These are phyloP conservation scores for Pao palembangensis DNA, from an alignment of 2,113 vertebrate species.

Conservation along the genomic window DNA sequence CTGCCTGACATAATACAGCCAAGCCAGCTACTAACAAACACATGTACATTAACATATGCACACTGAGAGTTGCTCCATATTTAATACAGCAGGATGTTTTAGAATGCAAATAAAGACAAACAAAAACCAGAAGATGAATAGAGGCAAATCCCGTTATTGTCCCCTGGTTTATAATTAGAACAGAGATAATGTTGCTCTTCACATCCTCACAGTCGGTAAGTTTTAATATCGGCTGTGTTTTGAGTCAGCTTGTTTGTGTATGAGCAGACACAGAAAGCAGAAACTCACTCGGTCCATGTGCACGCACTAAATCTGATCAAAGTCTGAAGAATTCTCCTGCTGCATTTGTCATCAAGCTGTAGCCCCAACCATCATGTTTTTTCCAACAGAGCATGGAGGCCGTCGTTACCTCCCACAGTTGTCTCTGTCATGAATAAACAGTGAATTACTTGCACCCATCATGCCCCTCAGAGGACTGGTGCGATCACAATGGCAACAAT, in stretches of 20 bases:
- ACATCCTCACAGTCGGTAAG: conserved; percentile 22
- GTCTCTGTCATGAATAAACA: too few relatives aligned
- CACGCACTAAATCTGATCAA: too few relatives aligned
- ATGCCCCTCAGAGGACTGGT: too few relatives aligned
- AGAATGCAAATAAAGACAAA: conserved; percentile 3
- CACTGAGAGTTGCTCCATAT: neutral
- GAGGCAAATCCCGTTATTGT: conserved; percentile 29
- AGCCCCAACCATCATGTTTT: too few relatives aligned
- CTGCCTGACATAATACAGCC: neutral
- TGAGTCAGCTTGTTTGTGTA: conserved; percentile 33
- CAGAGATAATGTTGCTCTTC: conserved; percentile 5
- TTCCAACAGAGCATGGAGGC: too few relatives aligned
- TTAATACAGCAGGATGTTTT: conserved; percentile 2
- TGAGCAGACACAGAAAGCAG: neutral
- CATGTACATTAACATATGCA: neutral
- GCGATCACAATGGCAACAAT: too few relatives aligned
- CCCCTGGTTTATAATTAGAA: conserved; percentile 26
- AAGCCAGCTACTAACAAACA: neutral
- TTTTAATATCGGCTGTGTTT: conserved; percentile 38
- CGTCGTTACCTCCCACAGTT: too few relatives aligned
- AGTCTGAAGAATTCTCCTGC: too few relatives aligned
- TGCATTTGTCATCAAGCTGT: too few relatives aligned
- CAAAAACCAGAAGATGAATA: neutral
- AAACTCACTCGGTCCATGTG: too few relatives aligned
- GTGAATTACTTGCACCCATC: too few relatives aligned